Conservation (phyloP, 2,797 vertebrate species). For the Acipenser transmontanus region DNA sequence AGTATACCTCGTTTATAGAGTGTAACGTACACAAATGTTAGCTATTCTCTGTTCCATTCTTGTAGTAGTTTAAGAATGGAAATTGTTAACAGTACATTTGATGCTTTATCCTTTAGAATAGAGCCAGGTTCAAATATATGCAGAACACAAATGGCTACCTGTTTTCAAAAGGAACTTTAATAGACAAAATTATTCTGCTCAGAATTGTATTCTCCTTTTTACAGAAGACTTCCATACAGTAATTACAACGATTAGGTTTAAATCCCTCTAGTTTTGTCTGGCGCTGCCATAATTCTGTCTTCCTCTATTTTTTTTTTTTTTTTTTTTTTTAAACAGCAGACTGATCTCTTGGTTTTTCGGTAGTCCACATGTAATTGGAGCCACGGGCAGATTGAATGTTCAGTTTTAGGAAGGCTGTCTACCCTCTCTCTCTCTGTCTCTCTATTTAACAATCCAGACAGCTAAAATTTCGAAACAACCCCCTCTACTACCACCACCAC, state of each 20-base stretch:
- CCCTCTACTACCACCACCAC: constrained; percentile 28
- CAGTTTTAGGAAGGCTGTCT: constrained; percentile 42
- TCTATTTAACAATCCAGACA: constrained; percentile 36
- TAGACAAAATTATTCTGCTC: constrained; percentile 52
- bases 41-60: no score
- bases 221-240: constrained; percentile 25
- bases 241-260: constrained; percentile 38
- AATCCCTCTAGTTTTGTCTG: constrained; percentile 48
- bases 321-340: constrained; percentile 32
- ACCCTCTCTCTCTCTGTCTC: constrained; percentile 34
- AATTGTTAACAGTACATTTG: no score
- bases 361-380: constrained; percentile 55
- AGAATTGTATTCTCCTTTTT: constrained; percentile 49
- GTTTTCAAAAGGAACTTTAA: constrained; percentile 49
- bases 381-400: constrained; percentile 50
- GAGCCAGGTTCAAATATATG: no score
- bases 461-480: constrained; percentile 52
- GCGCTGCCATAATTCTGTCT: constrained; percentile 48
- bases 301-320: constrained; percentile 24
- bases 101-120: no score
- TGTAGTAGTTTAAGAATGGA: no score
- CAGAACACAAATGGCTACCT: neutral
- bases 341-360: constrained; percentile 43
- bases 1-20: no score
- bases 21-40: no score